These are phyloP conservation scores for Neodon shergylaensis DNA, from an alignment of 2,113 vertebrate genomes.

Conservation along the genomic window DNA sequence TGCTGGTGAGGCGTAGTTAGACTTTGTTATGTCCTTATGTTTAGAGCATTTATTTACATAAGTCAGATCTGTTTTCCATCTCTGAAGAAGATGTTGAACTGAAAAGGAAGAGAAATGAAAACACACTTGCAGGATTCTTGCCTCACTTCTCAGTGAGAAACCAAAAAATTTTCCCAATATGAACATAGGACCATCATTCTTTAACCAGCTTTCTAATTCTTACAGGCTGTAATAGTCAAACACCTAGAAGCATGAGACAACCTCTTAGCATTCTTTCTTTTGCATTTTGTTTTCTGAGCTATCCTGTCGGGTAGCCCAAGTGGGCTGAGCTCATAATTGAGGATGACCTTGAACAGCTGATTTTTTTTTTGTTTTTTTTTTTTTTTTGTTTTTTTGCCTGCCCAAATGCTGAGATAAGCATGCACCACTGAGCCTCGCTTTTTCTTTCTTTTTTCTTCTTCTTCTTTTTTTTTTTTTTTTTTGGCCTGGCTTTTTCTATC, in stretches of 20 bases:
- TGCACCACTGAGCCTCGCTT: not conserved
- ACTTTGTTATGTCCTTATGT: constrained; percentile 23
- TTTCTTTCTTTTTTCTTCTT: not conserved
- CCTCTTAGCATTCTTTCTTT: constrained; percentile 12
- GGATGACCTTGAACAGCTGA: not conserved
- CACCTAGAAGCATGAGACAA: not conserved
- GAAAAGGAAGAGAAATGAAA: constrained; percentile 51
- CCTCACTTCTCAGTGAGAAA: constrained; percentile 40
- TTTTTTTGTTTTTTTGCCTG: not conserved
- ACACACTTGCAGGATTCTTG: constrained; percentile 9
- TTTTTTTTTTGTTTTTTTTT: not conserved
- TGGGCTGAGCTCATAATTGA: not conserved
- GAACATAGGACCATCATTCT: constrained; percentile 50
- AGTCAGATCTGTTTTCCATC: constrained; percentile 48
- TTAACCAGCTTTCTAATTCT: constrained; percentile 18
- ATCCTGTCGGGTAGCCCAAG: not conserved
- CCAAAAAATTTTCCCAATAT: constrained; percentile 50
- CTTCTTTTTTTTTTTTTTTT: not conserved
- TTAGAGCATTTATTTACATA: constrained; percentile 30
- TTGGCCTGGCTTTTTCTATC: not conserved
- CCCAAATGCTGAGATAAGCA: not conserved
- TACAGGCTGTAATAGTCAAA: constrained; percentile 15
- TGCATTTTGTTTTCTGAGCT: not conserved
- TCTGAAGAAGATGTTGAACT: constrained; percentile 34
- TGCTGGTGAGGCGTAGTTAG: constrained; percentile 40